Evolutionary conservation across 2,797 vertebrate species (phyloP).

Genomic region (Hippopotamyrus pictus): DNA sequence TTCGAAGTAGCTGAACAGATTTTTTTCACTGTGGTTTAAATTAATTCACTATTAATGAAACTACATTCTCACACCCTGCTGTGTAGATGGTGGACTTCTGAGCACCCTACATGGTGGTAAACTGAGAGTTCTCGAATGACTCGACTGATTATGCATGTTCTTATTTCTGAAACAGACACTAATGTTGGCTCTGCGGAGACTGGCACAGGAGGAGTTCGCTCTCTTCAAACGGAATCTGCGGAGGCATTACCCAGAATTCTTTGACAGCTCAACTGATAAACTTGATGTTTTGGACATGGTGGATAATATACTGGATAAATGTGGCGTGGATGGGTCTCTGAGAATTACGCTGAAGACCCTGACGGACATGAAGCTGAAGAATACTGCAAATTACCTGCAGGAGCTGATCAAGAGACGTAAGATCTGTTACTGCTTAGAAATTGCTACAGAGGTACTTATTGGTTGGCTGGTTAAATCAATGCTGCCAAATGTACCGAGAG

Average conservation of each 20-base stretch:
- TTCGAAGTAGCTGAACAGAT: background rate
- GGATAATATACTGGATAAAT: constrained; percentile 2
- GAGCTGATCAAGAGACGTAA: constrained; percentile 53
- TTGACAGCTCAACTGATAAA: background rate
- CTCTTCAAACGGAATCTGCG: constrained; percentile 6
- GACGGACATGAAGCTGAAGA: constrained; percentile 35
- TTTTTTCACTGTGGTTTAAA: background rate
- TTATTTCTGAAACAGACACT: background rate
- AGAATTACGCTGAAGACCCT: constrained; percentile 50
- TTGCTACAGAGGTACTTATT: background rate
- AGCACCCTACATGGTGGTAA: background rate
- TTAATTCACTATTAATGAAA: background rate
- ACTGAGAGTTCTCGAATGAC: background rate
- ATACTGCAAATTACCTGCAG: constrained; percentile 32
- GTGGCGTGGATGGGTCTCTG: constrained; percentile 39
- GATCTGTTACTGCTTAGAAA: constrained; percentile 21
- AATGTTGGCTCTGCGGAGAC: background rate
- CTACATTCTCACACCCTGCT: background rate
- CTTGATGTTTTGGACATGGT: background rate
- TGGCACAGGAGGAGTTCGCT: background rate
- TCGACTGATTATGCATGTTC: background rate
- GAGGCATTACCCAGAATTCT: constrained; percentile 10
- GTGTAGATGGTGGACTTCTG: background rate
- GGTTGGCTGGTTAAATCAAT: background rate
- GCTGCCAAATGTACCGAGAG: background rate